Evolutionary conservation across 2,888 invertebrate genomes (phyloP).

Genomic region (Lasius platythorax): DNA sequence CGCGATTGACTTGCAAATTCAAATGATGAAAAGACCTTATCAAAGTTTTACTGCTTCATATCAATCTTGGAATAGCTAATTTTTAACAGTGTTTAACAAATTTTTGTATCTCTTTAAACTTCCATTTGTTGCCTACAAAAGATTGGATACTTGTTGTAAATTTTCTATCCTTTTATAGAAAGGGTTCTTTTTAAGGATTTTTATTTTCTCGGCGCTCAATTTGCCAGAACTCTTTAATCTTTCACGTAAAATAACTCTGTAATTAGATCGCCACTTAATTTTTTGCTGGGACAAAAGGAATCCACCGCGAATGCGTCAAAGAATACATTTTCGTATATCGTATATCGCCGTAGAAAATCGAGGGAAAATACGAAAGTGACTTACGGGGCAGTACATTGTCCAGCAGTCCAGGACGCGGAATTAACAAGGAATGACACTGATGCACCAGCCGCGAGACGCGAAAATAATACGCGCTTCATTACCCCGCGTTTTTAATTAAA

Average conservation of each 20-base stretch:
- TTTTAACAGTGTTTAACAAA: background rate
- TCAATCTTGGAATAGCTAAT: background rate
- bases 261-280: conserved; percentile 16
- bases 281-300: background rate
- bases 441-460: conserved; percentile 13
- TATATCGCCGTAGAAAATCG: background rate
- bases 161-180: background rate
- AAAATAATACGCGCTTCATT: conserved; percentile 42
- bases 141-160: background rate
- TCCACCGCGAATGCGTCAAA: conserved; percentile 2
- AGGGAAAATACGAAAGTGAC: conserved; percentile 30
- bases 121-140: background rate
- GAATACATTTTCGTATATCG: background rate
- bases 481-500: conserved; percentile 47
- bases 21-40: background rate
- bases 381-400: conserved; percentile 46
- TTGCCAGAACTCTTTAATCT: conserved; percentile 6
- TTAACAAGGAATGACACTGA: conserved; percentile 47
- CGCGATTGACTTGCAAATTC: background rate
- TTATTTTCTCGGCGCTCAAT: background rate
- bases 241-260: background rate
- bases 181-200: background rate
- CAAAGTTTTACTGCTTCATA: too few relatives aligned
- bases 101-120: background rate
- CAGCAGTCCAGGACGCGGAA: conserved; percentile 21